Conservation (phyloP, 2,888 invertebrate genomes). For the Zele albiditarsus region DNA sequence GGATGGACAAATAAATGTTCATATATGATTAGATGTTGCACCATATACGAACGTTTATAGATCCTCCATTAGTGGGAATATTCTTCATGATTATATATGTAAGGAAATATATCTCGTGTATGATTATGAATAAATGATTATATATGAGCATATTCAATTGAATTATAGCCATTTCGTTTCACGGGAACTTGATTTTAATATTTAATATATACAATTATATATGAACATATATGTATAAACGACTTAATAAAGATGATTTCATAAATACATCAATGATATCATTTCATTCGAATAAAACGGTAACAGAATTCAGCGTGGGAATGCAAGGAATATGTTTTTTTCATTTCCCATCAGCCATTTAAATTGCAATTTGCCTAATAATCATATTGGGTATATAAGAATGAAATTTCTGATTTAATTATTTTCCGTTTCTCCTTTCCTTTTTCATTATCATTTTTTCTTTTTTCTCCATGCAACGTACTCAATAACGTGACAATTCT, state of each 20-base stretch:
- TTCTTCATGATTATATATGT: too few relatives aligned
- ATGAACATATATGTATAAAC: slow-evolving; percentile 33
- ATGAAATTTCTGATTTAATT: slow-evolving; percentile 18
- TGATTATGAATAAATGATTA: too few relatives aligned
- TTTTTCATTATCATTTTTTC: neutral
- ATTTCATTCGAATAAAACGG: slow-evolving; percentile 28
- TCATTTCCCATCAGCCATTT: neutral
- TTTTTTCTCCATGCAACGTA: slow-evolving; percentile 13
- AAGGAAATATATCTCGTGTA: too few relatives aligned
- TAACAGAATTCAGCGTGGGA: slow-evolving; percentile 32
- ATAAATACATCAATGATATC: slow-evolving; percentile 34
- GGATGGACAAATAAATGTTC: too few relatives aligned
- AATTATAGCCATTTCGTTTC: too few relatives aligned
- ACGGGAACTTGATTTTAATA: slow-evolving; percentile 7
- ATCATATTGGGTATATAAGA: neutral
- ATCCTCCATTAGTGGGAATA: too few relatives aligned
- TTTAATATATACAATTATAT: slow-evolving; percentile 36
- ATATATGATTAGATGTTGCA: too few relatives aligned
- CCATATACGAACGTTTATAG: too few relatives aligned
- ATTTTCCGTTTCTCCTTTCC: neutral
- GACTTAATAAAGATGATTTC: slow-evolving; percentile 32
- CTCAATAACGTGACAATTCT: slow-evolving; percentile 26
- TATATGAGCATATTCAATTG: too few relatives aligned
- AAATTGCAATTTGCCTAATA: neutral
- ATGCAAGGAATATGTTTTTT: neutral